phyloP scores from a whole-genome alignment of 2,113 vertebrate species.

The Motacilla tschutschensis region DNA sequence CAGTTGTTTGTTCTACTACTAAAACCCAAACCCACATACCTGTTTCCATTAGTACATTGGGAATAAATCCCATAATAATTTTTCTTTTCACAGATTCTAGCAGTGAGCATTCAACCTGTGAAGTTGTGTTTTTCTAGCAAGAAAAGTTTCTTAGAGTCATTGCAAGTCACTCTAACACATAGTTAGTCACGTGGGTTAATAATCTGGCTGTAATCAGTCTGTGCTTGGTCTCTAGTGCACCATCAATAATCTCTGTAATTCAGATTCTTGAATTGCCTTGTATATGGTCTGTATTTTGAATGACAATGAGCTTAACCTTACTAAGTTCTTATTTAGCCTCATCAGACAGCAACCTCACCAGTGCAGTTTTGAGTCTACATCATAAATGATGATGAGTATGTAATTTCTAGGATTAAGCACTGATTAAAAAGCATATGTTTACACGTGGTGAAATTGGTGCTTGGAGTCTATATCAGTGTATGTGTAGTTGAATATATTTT shows the following conservation, averaged over 20 bases:
- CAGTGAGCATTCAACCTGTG: neutral
- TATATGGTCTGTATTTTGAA: neutral
- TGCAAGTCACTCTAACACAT: neutral
- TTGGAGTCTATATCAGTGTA: neutral
- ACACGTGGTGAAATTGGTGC: neutral
- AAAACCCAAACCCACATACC: neutral
- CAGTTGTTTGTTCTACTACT: neutral
- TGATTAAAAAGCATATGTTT: neutral
- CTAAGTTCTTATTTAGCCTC: neutral
- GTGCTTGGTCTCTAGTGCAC: neutral
- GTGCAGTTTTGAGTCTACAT: neutral
- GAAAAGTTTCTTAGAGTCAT: neutral
- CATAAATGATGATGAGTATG: neutral
- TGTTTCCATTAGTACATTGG: neutral
- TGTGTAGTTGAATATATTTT: neutral
- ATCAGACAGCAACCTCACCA: neutral
- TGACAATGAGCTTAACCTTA: neutral
- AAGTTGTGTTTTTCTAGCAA: neutral
- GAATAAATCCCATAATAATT: neutral
- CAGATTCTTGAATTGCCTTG: neutral
- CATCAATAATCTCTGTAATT: neutral
- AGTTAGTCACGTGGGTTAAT: neutral
- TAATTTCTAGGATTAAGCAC: neutral
- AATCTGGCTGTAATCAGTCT: neutral
- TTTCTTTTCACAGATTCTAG: neutral